phyloP scores from a whole-genome alignment of 2,888 invertebrate species.

The Ochropleura plecta region DNA sequence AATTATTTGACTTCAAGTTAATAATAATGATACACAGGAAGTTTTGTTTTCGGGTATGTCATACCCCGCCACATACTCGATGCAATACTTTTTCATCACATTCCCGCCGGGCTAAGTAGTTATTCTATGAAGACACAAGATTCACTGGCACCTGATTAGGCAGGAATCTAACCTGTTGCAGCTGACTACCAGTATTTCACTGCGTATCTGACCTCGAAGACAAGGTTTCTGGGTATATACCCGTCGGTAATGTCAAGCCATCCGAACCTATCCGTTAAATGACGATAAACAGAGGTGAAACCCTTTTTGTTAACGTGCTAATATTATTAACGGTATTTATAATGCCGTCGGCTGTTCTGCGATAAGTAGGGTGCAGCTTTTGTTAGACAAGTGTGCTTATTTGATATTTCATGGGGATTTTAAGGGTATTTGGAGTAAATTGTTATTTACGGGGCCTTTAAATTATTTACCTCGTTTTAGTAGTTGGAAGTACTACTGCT shows the following conservation, averaged over 20 bases:
- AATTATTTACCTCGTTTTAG: neutral
- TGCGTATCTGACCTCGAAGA: neutral
- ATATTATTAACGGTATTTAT: conserved; percentile 33
- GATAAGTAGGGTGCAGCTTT: conserved; percentile 44
- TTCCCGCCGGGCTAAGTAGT: neutral
- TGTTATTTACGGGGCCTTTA: conserved; percentile 6
- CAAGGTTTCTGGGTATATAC: neutral
- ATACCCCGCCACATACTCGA: no score
- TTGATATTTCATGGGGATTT: conserved; percentile 44
- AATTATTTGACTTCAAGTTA: no score
- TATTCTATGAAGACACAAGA: neutral
- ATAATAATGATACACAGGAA: no score
- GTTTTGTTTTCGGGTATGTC: no score
- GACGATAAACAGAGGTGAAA: conserved; percentile 19
- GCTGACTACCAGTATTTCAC: neutral
- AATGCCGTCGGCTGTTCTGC: conserved; percentile 13
- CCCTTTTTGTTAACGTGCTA: conserved; percentile 31
- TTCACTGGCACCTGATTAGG: neutral
- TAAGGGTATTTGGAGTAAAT: conserved; percentile 10
- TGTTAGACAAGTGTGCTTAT: conserved; percentile 28
- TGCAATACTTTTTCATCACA: no score
- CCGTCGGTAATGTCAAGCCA: neutral
- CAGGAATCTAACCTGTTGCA: neutral
- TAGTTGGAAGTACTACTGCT: neutral
- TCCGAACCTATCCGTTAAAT: neutral